Percentiles rank a stretch among this genome's conserved stretches.
phyloP scores from a whole-genome alignment of 2,113 vertebrate species.

The Cynoglossus semilaevis region DNA sequence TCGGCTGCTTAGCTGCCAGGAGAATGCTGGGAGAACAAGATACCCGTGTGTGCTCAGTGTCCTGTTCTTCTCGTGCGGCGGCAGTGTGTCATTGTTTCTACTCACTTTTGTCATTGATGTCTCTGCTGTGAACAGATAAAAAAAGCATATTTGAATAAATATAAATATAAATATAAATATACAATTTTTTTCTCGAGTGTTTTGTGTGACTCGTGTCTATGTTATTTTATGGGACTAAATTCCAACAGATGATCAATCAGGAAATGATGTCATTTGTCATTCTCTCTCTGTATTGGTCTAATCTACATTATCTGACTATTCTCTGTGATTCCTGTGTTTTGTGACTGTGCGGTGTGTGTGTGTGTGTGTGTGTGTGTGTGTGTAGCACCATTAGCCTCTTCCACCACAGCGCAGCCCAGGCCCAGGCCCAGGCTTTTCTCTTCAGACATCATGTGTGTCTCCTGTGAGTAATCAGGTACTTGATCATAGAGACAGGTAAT shows the following conservation, averaged over 20 bases:
- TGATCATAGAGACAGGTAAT: slow-evolving; percentile 82
- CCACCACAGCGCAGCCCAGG: slow-evolving; percentile 16
- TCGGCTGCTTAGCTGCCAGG: slow-evolving; percentile 33
- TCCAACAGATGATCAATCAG: too few species aligned
- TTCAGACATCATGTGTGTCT: slow-evolving; percentile 66
- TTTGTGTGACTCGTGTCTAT: too few species aligned
- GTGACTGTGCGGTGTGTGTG: background rate
- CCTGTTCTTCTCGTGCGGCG: too few species aligned
- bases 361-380: slow-evolving; percentile 13
- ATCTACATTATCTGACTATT: background rate
- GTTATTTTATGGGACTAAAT: too few species aligned
- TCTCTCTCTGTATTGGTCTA: background rate
- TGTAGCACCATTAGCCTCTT: slow-evolving; percentile 21
- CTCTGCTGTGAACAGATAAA: too few species aligned
- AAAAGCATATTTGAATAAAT: too few species aligned
- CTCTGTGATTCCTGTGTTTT: background rate
- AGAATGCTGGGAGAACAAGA: slow-evolving; percentile 31
- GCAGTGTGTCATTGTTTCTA: too few species aligned
- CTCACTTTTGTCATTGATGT: too few species aligned
- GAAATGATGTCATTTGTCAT: too few species aligned
- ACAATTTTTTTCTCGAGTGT: too few species aligned
- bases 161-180: too few species aligned
- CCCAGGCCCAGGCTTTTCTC: slow-evolving; percentile 32
- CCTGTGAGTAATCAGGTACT: slow-evolving; percentile 80
- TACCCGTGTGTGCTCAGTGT: background rate